A percentile compares a stretch with the other conserved stretches of the same genome.
Conservation (phyloP, 2,888 invertebrate species). For the Sthenelais limicola region DNA sequence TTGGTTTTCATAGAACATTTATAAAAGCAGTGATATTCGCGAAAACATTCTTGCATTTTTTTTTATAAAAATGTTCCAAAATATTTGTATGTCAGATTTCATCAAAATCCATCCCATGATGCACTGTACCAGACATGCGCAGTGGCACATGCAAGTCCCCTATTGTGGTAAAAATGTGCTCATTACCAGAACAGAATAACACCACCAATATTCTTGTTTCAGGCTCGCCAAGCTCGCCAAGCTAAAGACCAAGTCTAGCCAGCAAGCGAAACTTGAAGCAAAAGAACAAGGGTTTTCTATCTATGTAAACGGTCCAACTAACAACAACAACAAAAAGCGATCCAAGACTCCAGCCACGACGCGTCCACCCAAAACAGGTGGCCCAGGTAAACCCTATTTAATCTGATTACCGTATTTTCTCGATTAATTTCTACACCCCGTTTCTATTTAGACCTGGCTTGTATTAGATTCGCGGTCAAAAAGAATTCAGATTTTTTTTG, state of each 20-base stretch:
- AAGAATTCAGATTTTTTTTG: too few species aligned
- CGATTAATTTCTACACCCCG: too few species aligned
- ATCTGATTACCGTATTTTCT: neutral
- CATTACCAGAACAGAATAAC: neutral
- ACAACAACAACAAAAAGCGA: conserved; percentile 18
- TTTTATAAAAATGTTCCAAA: too few species aligned
- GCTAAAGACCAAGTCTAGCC: conserved; percentile 61
- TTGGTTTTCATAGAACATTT: neutral
- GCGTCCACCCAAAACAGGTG: conserved; percentile 25
- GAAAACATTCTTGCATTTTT: neutral
- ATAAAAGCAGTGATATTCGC: neutral
- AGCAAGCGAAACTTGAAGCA: conserved; percentile 64
- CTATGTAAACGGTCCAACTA: conserved; percentile 70
- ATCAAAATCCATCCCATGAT: neutral
- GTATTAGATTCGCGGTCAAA: too few species aligned
- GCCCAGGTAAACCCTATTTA: conserved; percentile 52
- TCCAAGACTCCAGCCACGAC: neutral
- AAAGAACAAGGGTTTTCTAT: conserved; percentile 71
- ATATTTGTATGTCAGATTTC: too few species aligned
- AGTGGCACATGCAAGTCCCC: too few species aligned
- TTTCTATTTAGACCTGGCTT: too few species aligned
- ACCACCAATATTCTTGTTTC: conserved; percentile 10
- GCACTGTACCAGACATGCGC: too few species aligned
- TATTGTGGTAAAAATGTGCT: neutral
- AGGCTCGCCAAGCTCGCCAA: conserved; percentile 66